Percentiles rank a stretch among this genome's conserved stretches.
Conservation (phyloP, 30 jellyfish, hydroid and myxozoan genomes). For the Nemopilema nomurai region DNA sequence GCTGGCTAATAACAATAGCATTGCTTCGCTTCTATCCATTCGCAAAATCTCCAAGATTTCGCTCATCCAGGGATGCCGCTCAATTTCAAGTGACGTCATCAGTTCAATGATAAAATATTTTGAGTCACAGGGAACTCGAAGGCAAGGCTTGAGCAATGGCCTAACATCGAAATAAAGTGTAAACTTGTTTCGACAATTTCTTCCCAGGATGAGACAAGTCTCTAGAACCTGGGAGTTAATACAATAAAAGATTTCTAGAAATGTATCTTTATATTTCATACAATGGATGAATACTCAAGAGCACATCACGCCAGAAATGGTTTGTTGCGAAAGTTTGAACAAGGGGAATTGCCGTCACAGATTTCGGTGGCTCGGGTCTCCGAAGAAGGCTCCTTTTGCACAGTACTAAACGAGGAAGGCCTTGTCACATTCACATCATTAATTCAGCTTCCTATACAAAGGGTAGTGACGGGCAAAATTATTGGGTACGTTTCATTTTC, state of each 20-base stretch:
- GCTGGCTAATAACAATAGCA: too few relatives aligned
- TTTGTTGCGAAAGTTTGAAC: slow-evolving; percentile 8
- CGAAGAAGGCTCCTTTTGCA: slow-evolving; percentile 24
- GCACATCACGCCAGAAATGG: slow-evolving; percentile 15
- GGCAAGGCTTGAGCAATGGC: not conserved
- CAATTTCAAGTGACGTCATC: too few relatives aligned
- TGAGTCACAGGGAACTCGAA: too few relatives aligned
- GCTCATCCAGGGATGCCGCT: too few relatives aligned
- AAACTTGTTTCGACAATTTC: not conserved
- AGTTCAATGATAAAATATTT: too few relatives aligned
- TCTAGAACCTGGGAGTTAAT: too few relatives aligned
- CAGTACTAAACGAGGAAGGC: not conserved
- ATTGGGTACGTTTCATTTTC: not conserved
- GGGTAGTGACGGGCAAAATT: not conserved
- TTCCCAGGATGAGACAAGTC: too few relatives aligned
- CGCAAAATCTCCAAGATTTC: too few relatives aligned
- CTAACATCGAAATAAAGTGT: not conserved
- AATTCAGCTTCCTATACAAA: not conserved
- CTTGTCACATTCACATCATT: slow-evolving; percentile 1
- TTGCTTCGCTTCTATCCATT: too few relatives aligned
- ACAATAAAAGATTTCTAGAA: not conserved
- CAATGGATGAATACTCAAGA: slow-evolving; percentile 6
- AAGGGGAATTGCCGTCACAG: not conserved
- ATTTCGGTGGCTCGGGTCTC: slow-evolving; percentile 4
- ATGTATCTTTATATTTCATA: not conserved